phyloP scores from a whole-genome alignment of 2,113 vertebrate species.

The Eretmochelys imbricata region DNA sequence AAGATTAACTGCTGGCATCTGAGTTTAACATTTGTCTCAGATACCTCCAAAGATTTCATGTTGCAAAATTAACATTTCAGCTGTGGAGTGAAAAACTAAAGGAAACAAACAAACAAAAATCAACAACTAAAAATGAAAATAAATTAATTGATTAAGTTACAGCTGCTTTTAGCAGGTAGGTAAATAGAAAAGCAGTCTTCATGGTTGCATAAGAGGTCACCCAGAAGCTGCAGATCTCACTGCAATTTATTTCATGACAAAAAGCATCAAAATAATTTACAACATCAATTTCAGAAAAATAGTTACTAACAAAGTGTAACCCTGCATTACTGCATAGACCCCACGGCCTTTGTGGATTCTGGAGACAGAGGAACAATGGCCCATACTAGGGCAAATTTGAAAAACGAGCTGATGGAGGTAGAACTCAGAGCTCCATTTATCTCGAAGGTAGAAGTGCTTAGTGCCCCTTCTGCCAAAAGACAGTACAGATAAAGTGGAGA shows the following conservation, averaged over 20 bases:
- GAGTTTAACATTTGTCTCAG: constrained; percentile 35
- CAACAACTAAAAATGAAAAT: constrained; percentile 52
- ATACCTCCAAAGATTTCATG: constrained; percentile 24
- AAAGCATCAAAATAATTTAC: not conserved
- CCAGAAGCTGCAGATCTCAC: not conserved
- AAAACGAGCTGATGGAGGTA: not conserved
- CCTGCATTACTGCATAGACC: not conserved
- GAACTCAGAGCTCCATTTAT: not conserved
- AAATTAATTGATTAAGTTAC: constrained; percentile 59
- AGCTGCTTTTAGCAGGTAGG: not conserved
- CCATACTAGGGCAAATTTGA: not conserved
- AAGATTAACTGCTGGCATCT: constrained; percentile 6
- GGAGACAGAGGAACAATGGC: not conserved
- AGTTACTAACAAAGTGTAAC: not conserved
- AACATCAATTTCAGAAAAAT: constrained; percentile 5
- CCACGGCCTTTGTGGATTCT: not conserved
- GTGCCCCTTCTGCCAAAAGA: not conserved
- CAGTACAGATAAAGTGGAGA: not conserved
- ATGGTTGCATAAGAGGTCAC: not conserved
- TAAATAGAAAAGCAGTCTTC: constrained; percentile 34
- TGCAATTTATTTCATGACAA: constrained; percentile 32
- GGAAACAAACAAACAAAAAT: not conserved
- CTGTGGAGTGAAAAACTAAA: constrained; percentile 24
- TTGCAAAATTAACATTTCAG: constrained; percentile 34
- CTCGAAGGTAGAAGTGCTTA: not conserved